Evolutionary conservation across 2,113 vertebrate species (phyloP).

Genomic region (Cervus canadensis): DNA sequence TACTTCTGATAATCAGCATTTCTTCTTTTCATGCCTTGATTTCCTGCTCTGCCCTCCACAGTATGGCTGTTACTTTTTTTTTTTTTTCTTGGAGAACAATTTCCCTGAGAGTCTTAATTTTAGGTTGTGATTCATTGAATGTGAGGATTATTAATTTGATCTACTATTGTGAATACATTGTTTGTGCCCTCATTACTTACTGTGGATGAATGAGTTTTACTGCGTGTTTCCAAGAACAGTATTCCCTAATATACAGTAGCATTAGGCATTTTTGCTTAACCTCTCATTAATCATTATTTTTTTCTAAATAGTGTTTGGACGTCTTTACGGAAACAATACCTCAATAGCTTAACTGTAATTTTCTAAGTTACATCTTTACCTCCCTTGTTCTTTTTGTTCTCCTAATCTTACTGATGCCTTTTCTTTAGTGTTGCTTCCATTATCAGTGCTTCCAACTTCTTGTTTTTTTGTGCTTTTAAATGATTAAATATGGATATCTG

Average conservation of each 20-base stretch:
- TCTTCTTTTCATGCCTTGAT: slow-evolving; percentile 1
- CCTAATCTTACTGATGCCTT: slow-evolving; percentile 19
- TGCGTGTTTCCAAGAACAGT: not conserved
- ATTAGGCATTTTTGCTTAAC: slow-evolving; percentile 1
- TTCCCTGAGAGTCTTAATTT: slow-evolving; percentile 24
- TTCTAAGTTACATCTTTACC: not conserved
- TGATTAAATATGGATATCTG: slow-evolving; percentile 2
- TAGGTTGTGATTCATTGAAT: slow-evolving; percentile 18
- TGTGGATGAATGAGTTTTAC: not conserved
- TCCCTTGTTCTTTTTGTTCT: not conserved
- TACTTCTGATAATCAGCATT: not conserved
- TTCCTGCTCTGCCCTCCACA: not conserved
- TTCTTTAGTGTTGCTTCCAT: slow-evolving; percentile 7
- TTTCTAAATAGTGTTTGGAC: not conserved
- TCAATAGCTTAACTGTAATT: not conserved
- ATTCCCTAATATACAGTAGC: not conserved
- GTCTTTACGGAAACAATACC: not conserved
- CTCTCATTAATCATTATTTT: not conserved
- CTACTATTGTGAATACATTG: not conserved
- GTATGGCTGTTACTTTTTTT: not conserved
- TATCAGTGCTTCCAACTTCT: slow-evolving; percentile 24
- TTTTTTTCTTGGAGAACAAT: not conserved
- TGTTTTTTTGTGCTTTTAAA: slow-evolving; percentile 30
- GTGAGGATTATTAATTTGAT: slow-evolving; percentile 14
- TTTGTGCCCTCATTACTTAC: not conserved